Evolutionary conservation across 1,140 invertebrate species (phyloP).

Genomic region (Cydia splendana): DNA sequence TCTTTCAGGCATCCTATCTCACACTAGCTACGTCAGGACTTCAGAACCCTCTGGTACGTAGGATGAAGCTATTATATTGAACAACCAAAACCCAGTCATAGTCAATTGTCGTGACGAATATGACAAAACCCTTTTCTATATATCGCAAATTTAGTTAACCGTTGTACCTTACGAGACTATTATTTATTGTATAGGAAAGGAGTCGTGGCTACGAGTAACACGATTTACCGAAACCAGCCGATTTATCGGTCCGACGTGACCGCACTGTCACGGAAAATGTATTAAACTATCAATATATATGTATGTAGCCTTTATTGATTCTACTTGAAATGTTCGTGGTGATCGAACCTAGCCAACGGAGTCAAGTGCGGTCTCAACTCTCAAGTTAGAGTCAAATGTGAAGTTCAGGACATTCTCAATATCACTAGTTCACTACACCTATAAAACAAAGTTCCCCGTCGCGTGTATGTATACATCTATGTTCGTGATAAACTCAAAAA

Average conservation of each 20-base stretch:
- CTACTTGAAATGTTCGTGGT: background rate
- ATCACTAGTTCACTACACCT: too few species aligned
- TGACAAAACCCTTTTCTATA: background rate
- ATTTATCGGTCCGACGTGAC: conserved; percentile 48
- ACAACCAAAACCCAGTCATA: background rate
- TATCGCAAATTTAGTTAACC: background rate
- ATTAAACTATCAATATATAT: conserved; percentile 2
- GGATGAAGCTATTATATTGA: too few species aligned
- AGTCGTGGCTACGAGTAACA: conserved; percentile 29
- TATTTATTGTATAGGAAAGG: conserved; percentile 17
- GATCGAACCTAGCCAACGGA: too few species aligned
- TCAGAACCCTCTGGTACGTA: too few species aligned
- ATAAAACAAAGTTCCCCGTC: too few species aligned
- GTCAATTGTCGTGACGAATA: background rate
- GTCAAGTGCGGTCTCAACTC: background rate
- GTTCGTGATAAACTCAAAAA: too few species aligned
- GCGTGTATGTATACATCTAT: too few species aligned
- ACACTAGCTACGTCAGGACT: too few species aligned
- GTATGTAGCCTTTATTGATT: conserved; percentile 6
- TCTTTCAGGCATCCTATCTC: too few species aligned
- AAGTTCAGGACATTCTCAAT: too few species aligned
- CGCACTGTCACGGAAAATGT: conserved; percentile 3
- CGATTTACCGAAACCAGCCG: conserved; percentile 55
- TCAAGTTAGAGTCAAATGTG: too few species aligned
- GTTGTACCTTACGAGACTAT: background rate